Percentiles rank a stretch among this genome's conserved stretches.
These are phyloP conservation scores for Nemotelus pantherinus DNA, from an alignment of 2,888 invertebrate species.

Conservation along the genomic window DNA sequence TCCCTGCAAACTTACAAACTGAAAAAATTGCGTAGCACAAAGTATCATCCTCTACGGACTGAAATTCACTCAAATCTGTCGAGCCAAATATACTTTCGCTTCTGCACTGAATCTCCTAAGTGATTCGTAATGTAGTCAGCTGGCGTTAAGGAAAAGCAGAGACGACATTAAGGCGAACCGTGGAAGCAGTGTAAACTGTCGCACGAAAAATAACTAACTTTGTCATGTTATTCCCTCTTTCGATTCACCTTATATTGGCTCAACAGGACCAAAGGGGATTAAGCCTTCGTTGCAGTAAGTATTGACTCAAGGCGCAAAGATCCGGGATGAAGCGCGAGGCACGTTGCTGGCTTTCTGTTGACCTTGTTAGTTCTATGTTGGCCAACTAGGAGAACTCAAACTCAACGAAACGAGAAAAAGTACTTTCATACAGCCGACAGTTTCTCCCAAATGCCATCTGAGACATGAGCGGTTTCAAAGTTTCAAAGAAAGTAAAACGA, in stretches of 20 bases:
- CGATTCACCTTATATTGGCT: constrained; percentile 36
- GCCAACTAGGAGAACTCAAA: no score
- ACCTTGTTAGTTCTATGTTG: no score
- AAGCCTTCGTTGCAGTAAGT: constrained; percentile 1
- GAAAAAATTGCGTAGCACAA: background rate
- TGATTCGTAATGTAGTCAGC: constrained; percentile 5
- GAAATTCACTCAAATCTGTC: background rate
- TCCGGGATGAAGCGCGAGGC: no score
- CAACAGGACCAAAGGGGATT: constrained; percentile 22
- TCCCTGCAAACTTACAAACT: background rate
- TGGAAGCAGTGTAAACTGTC: constrained; percentile 8
- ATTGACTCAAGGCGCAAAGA: background rate
- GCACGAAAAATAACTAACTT: background rate
- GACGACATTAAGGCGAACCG: background rate
- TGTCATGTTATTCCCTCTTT: constrained; percentile 34
- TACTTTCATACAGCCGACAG: no score
- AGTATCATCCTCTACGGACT: constrained; percentile 15
- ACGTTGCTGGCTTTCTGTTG: no score
- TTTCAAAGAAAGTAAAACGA: no score
- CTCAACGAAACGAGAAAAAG: no score
- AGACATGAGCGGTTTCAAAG: no score
- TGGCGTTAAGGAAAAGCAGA: background rate
- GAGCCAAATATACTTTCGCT: background rate
- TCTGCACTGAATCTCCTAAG: constrained; percentile 10
- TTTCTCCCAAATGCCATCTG: no score